Conservation (phyloP, 2,113 vertebrate species). For the Psephotus haematonotus region DNA sequence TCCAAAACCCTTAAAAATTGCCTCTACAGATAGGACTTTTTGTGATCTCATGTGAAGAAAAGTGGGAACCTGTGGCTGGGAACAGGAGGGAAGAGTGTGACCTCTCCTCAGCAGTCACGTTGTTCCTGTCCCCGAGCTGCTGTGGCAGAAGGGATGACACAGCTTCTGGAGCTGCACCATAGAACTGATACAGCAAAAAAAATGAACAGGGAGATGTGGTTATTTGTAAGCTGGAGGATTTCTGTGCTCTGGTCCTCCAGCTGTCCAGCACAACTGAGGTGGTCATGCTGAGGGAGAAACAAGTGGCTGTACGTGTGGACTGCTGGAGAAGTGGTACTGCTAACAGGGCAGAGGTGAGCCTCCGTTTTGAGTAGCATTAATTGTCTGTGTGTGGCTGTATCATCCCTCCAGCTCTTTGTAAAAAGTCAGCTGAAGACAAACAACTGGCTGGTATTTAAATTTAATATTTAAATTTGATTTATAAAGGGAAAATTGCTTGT, state of each 20-base stretch:
- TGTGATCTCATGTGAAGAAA: not conserved
- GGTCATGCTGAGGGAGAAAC: not conserved
- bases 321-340: not conserved
- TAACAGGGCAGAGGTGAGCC: not conserved
- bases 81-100: fast-evolving
- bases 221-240: not conserved
- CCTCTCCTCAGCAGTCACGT: not conserved
- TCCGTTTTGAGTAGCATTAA: not conserved
- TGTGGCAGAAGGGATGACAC: not conserved
- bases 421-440: not conserved
- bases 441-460: not conserved
- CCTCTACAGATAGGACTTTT: not conserved
- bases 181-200: not conserved
- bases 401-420: not conserved
- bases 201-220: fast-evolving
- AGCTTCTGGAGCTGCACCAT: not conserved
- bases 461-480: not conserved
- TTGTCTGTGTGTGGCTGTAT: not conserved
- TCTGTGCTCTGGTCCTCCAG: not conserved
- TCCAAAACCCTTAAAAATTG: not conserved
- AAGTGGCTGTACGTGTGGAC: not conserved
- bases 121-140: not conserved
- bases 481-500: not conserved
- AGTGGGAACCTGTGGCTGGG: not conserved
- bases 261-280: not conserved